Conservation (phyloP, 37 sponge, comb jelly and placozoan genomes). For the Chondrosia reniformis region DNA sequence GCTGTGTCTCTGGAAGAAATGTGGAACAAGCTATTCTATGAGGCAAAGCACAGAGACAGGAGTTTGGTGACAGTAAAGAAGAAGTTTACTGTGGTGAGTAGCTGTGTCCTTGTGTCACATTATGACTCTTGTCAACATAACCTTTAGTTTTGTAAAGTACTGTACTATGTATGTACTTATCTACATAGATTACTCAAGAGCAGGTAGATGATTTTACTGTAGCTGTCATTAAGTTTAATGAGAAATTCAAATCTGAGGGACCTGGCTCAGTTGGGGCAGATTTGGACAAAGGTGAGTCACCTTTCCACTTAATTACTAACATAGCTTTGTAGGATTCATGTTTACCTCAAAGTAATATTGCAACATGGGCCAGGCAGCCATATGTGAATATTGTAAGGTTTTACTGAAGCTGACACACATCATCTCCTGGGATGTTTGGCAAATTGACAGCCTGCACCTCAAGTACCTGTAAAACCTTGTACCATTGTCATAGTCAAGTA, state of each 20-base stretch:
- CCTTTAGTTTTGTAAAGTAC: background rate
- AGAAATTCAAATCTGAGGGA: conserved; percentile 79
- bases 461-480: too few species aligned
- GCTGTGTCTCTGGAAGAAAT: conserved; percentile 42
- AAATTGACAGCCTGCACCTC: too few species aligned
- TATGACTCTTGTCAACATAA: background rate
- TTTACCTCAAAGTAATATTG: too few species aligned
- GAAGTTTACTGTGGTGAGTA: conserved; percentile 83
- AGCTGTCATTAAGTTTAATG: conserved; percentile 59
- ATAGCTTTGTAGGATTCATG: too few species aligned
- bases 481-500: too few species aligned
- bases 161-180: background rate
- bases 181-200: conserved; percentile 73
- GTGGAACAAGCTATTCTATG: conserved; percentile 71
- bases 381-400: too few species aligned
- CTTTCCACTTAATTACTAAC: background rate
- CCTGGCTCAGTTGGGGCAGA: conserved; percentile 89
- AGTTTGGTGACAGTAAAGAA: conserved; percentile 91
- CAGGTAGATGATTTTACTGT: conserved; percentile 77
- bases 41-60: conserved; percentile 72
- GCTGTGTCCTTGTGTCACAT: background rate
- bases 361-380: too few species aligned
- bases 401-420: too few species aligned
- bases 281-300: conserved; percentile 79
- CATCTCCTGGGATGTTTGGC: too few species aligned